Base-by-base conservation (phyloP, 2,888 invertebrate species). In the Aphidius colemani region DNA sequence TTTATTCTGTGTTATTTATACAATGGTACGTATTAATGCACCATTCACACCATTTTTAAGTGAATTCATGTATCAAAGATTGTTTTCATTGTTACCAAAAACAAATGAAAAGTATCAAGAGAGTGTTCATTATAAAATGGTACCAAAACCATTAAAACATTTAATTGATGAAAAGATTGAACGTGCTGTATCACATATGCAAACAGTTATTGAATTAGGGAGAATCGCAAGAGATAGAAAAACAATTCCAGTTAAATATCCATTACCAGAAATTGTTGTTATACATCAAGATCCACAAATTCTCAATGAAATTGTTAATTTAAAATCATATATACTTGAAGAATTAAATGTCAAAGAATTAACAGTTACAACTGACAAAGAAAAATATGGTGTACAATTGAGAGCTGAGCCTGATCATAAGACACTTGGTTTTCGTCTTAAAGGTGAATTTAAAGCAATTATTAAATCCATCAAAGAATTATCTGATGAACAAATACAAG, bases 1-100 rank as follows among this genome's bases (percentile, higher is more conserved):
- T 0, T 86, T 99, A 7, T 96, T 92, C 79, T 88, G 90, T 72
- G 95, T 98, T 0, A 84, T 99, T 44, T 91, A 90, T 76, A 90
- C 92, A 60, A 94, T 99, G 89, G 89, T 91, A 0, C 88, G 92
- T 73, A 89, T 98, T 74, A 98, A 99, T 94, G 94, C 98, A 1
- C 97, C 99, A 0, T 98, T 98, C 82, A 96, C 97, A 0, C 99
- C 99, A 0, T 99, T 95, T 83, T 85, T 99, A 61, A 92, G 96
- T 0, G 99, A 99, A 83, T 88, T 91, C 66, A 96, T 99, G 89
- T 99, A 95, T 83, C 94, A 95, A 82, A 91, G 93, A 64, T 83
- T 99, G 69, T 88, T 89, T 48, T 86, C 89, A 71, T 84, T 95
- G 44, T 83, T 91, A 18, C 81, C 85, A 6, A 83, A 83, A 10